Percentiles rank a stretch among this genome's conserved stretches.
Conservation (phyloP, 2,113 vertebrate species). For the Sphyrna mokarran region DNA sequence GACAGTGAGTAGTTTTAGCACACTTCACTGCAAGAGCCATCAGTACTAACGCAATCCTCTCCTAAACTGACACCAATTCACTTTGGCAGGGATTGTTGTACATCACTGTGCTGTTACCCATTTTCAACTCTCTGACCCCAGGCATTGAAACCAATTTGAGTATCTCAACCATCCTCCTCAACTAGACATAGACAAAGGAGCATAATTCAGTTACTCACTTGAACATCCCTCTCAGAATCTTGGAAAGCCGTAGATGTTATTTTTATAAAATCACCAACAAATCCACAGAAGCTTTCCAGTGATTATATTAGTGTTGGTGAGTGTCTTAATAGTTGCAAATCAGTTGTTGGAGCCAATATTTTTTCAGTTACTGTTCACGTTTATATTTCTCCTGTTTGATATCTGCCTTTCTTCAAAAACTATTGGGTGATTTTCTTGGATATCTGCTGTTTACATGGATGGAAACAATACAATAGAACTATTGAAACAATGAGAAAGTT, state of each 20-base stretch:
- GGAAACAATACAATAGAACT: neutral
- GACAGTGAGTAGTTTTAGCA: neutral
- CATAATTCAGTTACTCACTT: neutral
- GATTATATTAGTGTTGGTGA: neutral
- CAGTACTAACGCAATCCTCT: neutral
- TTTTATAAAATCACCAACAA: neutral
- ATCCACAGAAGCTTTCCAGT: neutral
- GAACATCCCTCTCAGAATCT: neutral
- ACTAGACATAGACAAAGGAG: neutral
- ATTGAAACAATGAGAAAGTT: neutral
- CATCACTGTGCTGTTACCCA: too few relatives aligned
- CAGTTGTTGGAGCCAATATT: neutral
- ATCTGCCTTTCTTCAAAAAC: neutral
- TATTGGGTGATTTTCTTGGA: neutral
- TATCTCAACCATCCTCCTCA: neutral
- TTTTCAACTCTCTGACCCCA: neutral
- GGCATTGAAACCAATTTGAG: neutral
- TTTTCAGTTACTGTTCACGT: neutral
- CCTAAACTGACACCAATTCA: neutral
- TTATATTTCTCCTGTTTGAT: neutral
- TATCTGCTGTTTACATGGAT: neutral
- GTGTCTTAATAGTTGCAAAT: neutral
- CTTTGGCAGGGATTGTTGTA: neutral
- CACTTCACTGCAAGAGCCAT: neutral
- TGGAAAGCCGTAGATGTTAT: neutral